phyloP scores from a whole-genome alignment of 1,140 invertebrate species.

The Lucilia sericata region DNA sequence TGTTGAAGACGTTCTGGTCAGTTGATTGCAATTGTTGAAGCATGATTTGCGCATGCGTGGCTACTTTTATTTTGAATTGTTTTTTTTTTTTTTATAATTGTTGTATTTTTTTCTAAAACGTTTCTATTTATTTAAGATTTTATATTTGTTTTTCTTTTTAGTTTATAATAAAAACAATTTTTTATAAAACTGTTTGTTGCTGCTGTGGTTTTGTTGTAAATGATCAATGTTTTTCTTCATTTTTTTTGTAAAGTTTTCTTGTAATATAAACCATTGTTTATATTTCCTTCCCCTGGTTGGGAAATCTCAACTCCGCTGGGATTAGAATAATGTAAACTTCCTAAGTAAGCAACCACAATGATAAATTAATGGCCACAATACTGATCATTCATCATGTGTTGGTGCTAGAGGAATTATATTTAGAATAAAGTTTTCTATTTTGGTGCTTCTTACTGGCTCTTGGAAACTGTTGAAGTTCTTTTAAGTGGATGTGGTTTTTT shows the following conservation, averaged over 20 bases:
- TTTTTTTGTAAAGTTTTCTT: neutral
- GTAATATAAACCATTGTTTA: neutral
- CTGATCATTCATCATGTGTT: neutral
- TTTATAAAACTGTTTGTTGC: neutral
- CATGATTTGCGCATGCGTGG: slow-evolving; percentile 10
- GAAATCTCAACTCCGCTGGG: neutral
- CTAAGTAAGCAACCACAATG: neutral
- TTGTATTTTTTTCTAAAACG: neutral
- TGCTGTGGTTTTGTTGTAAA: neutral
- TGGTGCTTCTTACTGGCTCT: too few relatives aligned
- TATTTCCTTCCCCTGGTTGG: neutral
- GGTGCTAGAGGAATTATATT: too few relatives aligned
- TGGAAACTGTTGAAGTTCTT: neutral
- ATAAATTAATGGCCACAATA: neutral
- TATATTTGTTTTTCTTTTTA: too few relatives aligned
- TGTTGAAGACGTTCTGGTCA: slow-evolving; percentile 7
- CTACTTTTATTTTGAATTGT: neutral
- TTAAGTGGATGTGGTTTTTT: neutral
- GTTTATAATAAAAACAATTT: too few relatives aligned
- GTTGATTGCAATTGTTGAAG: slow-evolving; percentile 15
- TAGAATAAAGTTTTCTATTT: too few relatives aligned
- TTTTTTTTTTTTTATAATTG: neutral
- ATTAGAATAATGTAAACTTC: neutral
- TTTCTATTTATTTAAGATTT: neutral
- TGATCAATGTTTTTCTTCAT: neutral